Evolutionary conservation across 1,140 invertebrate genomes (phyloP).

Genomic region (Mamestra configurata): DNA sequence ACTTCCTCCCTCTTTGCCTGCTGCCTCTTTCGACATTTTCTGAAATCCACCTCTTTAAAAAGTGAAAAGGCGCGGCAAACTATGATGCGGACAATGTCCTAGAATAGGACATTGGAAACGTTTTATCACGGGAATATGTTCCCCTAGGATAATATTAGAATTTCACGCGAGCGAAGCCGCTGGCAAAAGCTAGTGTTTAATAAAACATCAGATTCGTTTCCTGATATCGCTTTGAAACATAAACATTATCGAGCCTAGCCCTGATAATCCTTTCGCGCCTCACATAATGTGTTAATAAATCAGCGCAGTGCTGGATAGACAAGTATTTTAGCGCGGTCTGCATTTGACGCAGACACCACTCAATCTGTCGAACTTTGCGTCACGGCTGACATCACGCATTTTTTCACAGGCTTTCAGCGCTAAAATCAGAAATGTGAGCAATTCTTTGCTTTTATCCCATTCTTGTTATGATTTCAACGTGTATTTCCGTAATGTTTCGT

Average conservation of each 20-base stretch:
- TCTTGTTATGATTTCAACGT: slow-evolving; percentile 10
- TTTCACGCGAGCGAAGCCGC: too few relatives aligned
- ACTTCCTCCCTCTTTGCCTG: too few relatives aligned
- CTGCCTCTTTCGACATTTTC: too few relatives aligned
- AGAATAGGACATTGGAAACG: too few relatives aligned
- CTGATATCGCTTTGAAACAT: too few relatives aligned
- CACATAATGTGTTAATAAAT: slow-evolving; percentile 33
- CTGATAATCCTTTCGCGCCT: slow-evolving; percentile 13
- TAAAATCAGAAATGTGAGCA: slow-evolving; percentile 26
- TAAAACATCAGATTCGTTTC: neutral
- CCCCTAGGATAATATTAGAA: too few relatives aligned
- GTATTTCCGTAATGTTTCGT: slow-evolving; percentile 19
- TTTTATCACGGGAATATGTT: too few relatives aligned
- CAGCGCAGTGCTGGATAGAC: slow-evolving; percentile 8
- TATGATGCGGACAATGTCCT: too few relatives aligned
- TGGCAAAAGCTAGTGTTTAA: too few relatives aligned
- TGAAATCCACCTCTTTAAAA: too few relatives aligned
- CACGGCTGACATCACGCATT: slow-evolving; percentile 37
- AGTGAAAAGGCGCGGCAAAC: too few relatives aligned
- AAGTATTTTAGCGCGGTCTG: slow-evolving; percentile 31
- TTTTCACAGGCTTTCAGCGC: slow-evolving; percentile 43
- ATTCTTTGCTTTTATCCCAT: slow-evolving; percentile 14
- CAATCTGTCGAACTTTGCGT: slow-evolving; percentile 39
- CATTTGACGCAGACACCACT: slow-evolving; percentile 47
- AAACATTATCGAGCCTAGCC: slow-evolving; percentile 7